Evolutionary conservation across 2,888 invertebrate genomes (phyloP), one percentile per base, ranked within the genome.

Genomic region (Himalopsyche tibetana): DNA sequence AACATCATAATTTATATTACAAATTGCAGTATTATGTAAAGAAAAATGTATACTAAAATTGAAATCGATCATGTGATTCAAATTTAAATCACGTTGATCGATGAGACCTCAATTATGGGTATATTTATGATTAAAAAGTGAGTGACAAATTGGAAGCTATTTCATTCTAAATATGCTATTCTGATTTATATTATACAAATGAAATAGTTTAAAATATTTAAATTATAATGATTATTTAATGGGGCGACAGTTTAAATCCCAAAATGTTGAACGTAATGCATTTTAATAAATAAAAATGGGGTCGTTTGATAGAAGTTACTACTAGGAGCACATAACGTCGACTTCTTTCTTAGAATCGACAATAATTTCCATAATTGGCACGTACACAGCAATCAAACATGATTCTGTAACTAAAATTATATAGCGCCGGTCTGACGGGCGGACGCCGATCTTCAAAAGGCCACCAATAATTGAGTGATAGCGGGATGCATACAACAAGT

Each of bases 301-400:
- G 74, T 74, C 74, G 38, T 74, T 74, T 74, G 38, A 74, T 74
- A 38, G 38, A 74, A 74, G 9, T 74, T 36, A 38, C 28, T 74
- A 36, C 5, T 74, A 74, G 74, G 74, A 38, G 74, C 38, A 12
- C 74, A 74, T 74, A 38, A 36, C 12, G 74, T 74, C 38, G 36
- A 36, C 28, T 74, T 12, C 38, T 82, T 85, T 85, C 85, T 83
- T 55, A 85, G 85, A 85, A 85, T 85, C 79, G 83, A 85, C 74
- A 74, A 74, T 80, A 38, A 83, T 82, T 83, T 85, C 80, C 83
- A 56, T 85, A 85, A 85, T 85, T 56, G 83, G 80, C 63, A 79
- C 82, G 85, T 85, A 83, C 83, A 83, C 83, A 85, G 85, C 83
- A 85, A 85, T 85, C 85, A 85, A 83, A 85, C 82, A 85, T 85